Percentiles rank a stretch among this genome's conserved stretches.
phyloP scores from a whole-genome alignment of 2,113 vertebrate genomes.

The Sialia sialis region DNA sequence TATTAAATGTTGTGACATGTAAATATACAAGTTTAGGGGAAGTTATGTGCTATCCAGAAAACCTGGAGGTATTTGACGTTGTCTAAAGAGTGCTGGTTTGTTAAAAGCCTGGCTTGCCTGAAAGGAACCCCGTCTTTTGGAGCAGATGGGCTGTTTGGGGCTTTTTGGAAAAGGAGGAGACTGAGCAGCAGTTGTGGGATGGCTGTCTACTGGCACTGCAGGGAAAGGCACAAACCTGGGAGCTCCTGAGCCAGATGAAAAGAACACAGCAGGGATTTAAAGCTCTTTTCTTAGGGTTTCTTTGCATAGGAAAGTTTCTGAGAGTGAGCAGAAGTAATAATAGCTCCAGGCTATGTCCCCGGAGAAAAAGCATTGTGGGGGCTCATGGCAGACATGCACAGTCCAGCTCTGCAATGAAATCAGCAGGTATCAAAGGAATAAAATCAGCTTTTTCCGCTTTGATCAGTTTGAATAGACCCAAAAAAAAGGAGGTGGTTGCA shows the following conservation, averaged over 20 bases:
- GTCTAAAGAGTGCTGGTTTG: not conserved
- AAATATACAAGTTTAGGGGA: not conserved
- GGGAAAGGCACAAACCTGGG: not conserved
- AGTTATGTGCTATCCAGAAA: not conserved
- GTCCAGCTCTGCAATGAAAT: not conserved
- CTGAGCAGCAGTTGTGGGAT: not conserved
- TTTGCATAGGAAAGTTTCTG: not conserved
- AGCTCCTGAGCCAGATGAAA: not conserved
- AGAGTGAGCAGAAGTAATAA: not conserved
- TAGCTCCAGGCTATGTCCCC: not conserved
- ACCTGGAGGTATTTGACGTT: not conserved
- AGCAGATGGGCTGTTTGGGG: not conserved
- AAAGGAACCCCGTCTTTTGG: not conserved
- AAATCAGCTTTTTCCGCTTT: not conserved
- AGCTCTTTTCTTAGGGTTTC: not conserved
- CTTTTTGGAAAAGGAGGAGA: not conserved
- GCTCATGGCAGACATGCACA: fast-evolving
- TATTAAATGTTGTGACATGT: too few relatives aligned
- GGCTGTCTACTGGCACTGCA: not conserved
- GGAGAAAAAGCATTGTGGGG: not conserved
- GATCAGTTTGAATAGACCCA: not conserved
- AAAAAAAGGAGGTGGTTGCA: not conserved
- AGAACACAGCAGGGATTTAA: not conserved
- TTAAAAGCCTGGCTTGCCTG: not conserved
- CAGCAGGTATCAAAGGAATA: not conserved